Base-by-base conservation (phyloP, 2,113 vertebrate genomes). In the Gasterosteus nipponicus region DNA sequence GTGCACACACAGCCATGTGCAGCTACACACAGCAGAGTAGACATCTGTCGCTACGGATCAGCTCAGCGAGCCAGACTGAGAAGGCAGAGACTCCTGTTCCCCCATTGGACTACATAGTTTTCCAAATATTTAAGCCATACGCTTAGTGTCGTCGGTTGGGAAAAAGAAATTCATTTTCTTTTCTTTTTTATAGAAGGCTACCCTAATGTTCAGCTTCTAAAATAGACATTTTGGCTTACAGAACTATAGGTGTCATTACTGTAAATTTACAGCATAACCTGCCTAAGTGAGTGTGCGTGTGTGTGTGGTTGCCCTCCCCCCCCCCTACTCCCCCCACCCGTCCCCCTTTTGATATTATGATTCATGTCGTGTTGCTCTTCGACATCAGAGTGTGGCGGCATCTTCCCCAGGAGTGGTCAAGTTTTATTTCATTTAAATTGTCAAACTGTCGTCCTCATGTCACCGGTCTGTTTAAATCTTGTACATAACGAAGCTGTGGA, bases 71-170 rank as follows among this genome's bases (percentile, higher is more conserved):
- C 71, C 86, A 84, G 84, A 73, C 80, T 71, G 80, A 87, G 54
- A 80, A 78, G 74, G 69, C 78, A 87, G 73, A 85, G 65, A 86
- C 78, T 66, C 76, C 63, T 35, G 22, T 57, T 66, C 69, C 73
- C 83, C 70, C 82, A 73, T 81, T 49, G 80, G 87, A 92, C 89
- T 85, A 69, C 70, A 78, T 92, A 89, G 87, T 92, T 93, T 93
- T 89, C 90, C 91, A 91, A 86, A 94, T 93, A 93, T 93, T 93
- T 93, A 94, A 95, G 94, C 93, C 94, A 95, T 95, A 95, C 85
- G 93, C 92, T 94, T 92, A 89, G 81, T 88, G 89, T 92, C 39
- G 86, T 83, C 57, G 41, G 75, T 73, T 39, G 81, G 80, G 56
- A 35, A 83, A 78, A 82, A 86, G 59, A 77, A 53, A 62, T 51